Evolutionary conservation across 2,113 vertebrate genomes (phyloP).

Genomic region (Pionites leucogaster): DNA sequence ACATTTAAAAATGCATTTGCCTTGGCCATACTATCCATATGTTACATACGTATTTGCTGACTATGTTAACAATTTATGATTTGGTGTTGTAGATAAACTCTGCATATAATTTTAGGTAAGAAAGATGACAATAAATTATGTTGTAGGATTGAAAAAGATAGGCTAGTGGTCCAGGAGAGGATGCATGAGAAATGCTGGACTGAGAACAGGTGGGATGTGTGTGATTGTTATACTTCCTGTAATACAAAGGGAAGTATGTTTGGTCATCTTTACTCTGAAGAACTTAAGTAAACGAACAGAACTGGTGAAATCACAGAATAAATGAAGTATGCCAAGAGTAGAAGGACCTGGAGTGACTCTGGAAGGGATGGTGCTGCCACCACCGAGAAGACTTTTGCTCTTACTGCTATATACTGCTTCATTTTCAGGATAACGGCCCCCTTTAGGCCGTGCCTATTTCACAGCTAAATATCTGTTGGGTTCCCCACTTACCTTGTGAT

Average conservation of each 20-base stretch:
- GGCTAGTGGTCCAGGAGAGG: neutral
- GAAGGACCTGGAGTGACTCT: neutral
- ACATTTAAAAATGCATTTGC: neutral
- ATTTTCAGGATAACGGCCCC: neutral
- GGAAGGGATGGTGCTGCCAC: neutral
- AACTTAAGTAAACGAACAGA: neutral
- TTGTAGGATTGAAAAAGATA: neutral
- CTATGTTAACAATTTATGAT: neutral
- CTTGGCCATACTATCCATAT: neutral
- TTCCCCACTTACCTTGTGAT: neutral
- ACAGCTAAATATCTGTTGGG: neutral
- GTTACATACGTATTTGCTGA: neutral
- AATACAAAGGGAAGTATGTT: neutral
- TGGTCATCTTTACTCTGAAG: neutral
- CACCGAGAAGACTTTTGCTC: neutral
- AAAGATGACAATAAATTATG: neutral
- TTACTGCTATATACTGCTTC: accelerated
- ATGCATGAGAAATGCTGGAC: neutral
- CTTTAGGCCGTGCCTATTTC: neutral
- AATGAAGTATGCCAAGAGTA: neutral
- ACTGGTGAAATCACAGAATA: neutral
- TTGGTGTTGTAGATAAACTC: neutral
- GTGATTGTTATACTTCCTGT: neutral
- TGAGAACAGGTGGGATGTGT: neutral
- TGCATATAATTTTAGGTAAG: neutral